These are phyloP conservation scores for Nebria salina DNA, from an alignment of 2,888 invertebrate genomes.

Conservation along the genomic window DNA sequence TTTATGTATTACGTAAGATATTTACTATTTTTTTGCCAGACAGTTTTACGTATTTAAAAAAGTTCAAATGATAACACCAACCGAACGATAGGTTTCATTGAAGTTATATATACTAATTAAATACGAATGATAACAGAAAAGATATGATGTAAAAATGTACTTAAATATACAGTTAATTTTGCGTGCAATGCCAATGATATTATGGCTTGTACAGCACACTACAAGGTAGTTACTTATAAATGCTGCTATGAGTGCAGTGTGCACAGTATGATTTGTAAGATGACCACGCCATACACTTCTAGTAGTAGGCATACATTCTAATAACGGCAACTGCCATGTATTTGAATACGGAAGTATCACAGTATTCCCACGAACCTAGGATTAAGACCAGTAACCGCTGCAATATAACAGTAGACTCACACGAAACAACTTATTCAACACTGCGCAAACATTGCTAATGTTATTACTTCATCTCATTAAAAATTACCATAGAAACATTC, in stretches of 20 bases:
- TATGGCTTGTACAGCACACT: neutral
- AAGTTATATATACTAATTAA: neutral
- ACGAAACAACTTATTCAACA: conserved; percentile 1
- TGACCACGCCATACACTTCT: conserved; percentile 32
- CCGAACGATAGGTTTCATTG: neutral
- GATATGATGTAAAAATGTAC: neutral
- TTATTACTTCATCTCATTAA: conserved; percentile 1
- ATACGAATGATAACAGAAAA: neutral
- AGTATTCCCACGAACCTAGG: conserved; percentile 53
- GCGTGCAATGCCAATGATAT: neutral
- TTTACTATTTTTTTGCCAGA: neutral
- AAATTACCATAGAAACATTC: neutral
- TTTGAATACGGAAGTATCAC: conserved; percentile 55
- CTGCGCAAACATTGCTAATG: neutral
- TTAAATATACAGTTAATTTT: conserved; percentile 5
- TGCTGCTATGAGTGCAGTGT: neutral
- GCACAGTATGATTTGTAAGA: conserved; percentile 40
- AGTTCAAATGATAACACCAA: neutral
- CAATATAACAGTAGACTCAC: conserved; percentile 7
- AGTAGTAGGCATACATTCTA: conserved; percentile 29
- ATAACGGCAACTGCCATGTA: conserved; percentile 51
- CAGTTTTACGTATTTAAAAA: neutral
- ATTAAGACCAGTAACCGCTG: conserved; percentile 34
- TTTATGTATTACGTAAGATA: neutral
- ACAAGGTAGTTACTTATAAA: neutral